Conservation (phyloP, 2,113 vertebrate genomes). For the Vireo altiloquus region DNA sequence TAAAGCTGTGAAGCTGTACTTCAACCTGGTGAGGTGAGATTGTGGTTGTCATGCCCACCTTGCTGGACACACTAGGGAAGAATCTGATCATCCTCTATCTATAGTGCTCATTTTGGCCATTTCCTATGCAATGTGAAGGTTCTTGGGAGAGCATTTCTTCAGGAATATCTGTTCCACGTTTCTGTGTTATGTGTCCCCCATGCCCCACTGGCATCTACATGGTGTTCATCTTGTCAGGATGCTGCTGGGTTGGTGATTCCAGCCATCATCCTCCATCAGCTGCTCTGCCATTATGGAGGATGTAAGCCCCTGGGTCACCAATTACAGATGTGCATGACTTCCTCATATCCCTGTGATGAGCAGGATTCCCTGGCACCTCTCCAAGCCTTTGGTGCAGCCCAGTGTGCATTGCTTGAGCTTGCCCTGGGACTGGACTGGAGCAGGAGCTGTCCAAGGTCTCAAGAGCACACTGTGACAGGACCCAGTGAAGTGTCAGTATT, state of each 20-base stretch:
- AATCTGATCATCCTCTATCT: not conserved
- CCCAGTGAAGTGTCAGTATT: rapidly evolving
- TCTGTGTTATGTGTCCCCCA: rapidly evolving
- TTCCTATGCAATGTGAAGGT: not conserved
- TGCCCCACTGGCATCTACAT: not conserved
- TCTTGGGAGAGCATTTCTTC: not conserved
- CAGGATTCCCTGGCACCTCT: not conserved
- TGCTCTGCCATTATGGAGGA: not conserved
- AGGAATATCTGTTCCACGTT: not conserved
- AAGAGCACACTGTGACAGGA: not conserved
- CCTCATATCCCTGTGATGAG: not conserved
- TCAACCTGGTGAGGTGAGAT: not conserved
- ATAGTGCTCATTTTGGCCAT: not conserved
- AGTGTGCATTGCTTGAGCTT: not conserved
- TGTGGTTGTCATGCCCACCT: not conserved
- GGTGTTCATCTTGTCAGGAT: not conserved
- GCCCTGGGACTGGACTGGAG: rapidly evolving
- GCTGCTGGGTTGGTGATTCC: not conserved
- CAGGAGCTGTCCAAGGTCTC: not conserved
- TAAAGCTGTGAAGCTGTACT: not conserved
- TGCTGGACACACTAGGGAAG: not conserved
- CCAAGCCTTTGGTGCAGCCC: not conserved
- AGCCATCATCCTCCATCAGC: not conserved
- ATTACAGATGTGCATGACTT: not conserved
- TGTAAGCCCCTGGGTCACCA: not conserved